Base-by-base conservation (phyloP, 1,140 invertebrate genomes). In the Parasteatoda tepidariorum region DNA sequence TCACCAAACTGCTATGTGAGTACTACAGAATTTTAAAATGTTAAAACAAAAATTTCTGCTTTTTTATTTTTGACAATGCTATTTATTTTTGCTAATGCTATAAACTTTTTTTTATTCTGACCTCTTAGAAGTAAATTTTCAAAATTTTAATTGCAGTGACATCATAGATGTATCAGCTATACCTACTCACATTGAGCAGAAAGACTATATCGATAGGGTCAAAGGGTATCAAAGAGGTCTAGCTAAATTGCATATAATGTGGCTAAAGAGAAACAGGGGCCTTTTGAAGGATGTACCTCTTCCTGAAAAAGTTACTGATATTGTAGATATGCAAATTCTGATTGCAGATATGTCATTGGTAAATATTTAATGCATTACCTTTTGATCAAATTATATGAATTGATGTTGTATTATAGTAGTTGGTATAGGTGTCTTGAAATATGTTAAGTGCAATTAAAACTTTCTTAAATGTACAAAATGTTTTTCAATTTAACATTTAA, bases 1-100 rank as follows among this genome's bases (percentile, higher is more conserved):
- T 83, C 94, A 96, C 87, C 94, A 96, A 90, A 95, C 95, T 84
- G 95, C 95, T 55, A 94, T 93, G 95, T 97, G 90, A 92, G 93
- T 92, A 30, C 30, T n/a, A n/a, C n/a, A n/a, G n/a, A n/a, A 38
- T n/a, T 68, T 68, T 38, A n/a, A 68, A 24, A 1, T 38, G 34
- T 68, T 6, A 6, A 48, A 9, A 6, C 41, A 48, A 18, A 48
- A 48, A 9, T 9, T 9, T 48, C 41, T 48, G 41, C 41, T 9
- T 48, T 48, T 48, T 6, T 48, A 48, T 48, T 9, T 48, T 48
- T 6, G 6, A 48, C 41, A 48, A 48, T n/a, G n/a, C n/a, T n/a
- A n/a, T n/a, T n/a, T n/a, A n/a, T n/a, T n/a, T n/a, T n/a, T n/a
- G n/a, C n/a, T n/a, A n/a, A n/a, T n/a, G n/a, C n/a, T n/a, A n/a